A percentile compares a stretch with the other conserved stretches of the same genome.
Conservation (phyloP, 2,888 invertebrate genomes). For the Colletes collaris region DNA sequence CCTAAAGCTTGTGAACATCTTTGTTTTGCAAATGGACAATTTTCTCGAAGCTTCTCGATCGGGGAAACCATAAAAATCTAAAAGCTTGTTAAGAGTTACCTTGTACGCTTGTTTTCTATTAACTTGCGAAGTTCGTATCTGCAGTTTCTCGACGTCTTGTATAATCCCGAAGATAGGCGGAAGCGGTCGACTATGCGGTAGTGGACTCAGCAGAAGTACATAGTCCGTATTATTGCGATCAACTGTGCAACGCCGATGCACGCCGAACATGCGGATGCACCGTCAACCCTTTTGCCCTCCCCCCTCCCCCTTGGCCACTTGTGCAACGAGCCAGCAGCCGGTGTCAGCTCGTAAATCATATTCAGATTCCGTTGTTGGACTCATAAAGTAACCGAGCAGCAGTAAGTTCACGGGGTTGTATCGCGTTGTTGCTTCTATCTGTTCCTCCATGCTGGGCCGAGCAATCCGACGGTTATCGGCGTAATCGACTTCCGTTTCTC, state of each 20-base stretch:
- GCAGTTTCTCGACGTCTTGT: not conserved
- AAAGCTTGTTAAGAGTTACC: too few relatives aligned
- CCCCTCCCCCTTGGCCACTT: not conserved
- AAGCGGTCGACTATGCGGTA: slow-evolving; percentile 46
- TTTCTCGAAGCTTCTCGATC: too few relatives aligned
- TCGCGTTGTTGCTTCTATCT: slow-evolving; percentile 32
- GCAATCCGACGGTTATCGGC: slow-evolving; percentile 59
- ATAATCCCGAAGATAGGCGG: slow-evolving; percentile 39
- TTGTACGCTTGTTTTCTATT: not conserved
- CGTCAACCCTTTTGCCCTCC: slow-evolving; percentile 11
- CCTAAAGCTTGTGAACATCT: too few relatives aligned
- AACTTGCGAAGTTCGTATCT: not conserved
- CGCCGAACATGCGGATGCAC: slow-evolving; percentile 60
- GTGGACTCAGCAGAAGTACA: slow-evolving; percentile 44
- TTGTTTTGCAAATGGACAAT: too few relatives aligned
- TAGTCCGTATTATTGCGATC: slow-evolving; percentile 61
- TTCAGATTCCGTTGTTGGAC: slow-evolving; percentile 73
- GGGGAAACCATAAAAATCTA: too few relatives aligned
- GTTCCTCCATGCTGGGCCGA: slow-evolving; percentile 40
- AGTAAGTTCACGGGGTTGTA: slow-evolving; percentile 58
- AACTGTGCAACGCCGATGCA: slow-evolving; percentile 63
- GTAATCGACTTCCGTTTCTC: slow-evolving; percentile 64
- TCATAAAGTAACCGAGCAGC: slow-evolving; percentile 65
- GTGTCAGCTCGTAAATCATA: slow-evolving; percentile 74
- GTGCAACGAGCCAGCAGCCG: slow-evolving; percentile 41